Conservation (phyloP, 2,113 vertebrate genomes). For the Hydrolagus affinis region DNA sequence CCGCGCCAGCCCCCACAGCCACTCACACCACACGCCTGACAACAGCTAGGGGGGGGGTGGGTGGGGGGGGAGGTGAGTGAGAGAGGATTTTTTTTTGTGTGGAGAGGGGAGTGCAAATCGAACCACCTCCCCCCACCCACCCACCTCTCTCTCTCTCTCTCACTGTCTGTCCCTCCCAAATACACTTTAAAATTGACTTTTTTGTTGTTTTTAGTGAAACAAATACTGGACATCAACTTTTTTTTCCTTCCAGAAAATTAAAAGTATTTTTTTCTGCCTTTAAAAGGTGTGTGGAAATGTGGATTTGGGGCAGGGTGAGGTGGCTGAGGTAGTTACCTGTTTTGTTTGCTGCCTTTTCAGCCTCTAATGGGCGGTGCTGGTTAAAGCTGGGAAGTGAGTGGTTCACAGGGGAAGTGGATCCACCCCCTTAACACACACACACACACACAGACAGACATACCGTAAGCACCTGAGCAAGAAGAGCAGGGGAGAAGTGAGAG, state of each 20-base stretch:
- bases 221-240: too few species aligned
- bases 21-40: too few species aligned
- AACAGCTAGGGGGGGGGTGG: not conserved
- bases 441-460: not conserved
- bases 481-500: not conserved
- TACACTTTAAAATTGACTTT: too few species aligned
- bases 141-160: too few species aligned
- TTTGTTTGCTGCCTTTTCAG: not conserved
- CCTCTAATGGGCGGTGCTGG: slow-evolving; percentile 3
- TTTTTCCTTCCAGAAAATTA: not conserved
- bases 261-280: not conserved
- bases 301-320: slow-evolving; percentile 19
- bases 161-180: too few species aligned
- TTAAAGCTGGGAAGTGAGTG: slow-evolving; percentile 18
- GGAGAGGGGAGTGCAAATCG: not conserved
- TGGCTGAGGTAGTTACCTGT: not conserved
- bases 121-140: not conserved
- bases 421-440: not conserved
- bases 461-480: not conserved
- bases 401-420: not conserved
- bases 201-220: too few species aligned
- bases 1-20: not conserved
- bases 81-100: too few species aligned
- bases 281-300: not conserved
- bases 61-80: not conserved